A percentile compares a stretch with the other conserved stretches of the same genome.
Conservation (phyloP, 2,888 invertebrate genomes). For the Lasioglossum vierecki region DNA sequence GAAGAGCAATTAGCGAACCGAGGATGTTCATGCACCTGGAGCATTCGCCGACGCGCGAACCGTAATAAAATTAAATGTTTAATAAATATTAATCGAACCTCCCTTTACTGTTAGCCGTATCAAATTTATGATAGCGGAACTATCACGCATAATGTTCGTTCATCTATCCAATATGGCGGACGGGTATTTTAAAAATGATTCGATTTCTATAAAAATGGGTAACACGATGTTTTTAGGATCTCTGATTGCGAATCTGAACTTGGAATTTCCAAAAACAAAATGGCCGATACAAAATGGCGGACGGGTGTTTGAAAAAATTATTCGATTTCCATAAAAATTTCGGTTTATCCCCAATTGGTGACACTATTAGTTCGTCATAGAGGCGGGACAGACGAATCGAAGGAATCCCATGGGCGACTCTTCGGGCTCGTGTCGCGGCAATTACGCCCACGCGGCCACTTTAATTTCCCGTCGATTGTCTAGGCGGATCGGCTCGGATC, state of each 20-base stretch:
- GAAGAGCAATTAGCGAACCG: slow-evolving; percentile 2
- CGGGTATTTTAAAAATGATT: no score
- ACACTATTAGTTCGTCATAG: no score
- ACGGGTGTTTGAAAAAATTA: no score
- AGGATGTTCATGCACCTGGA: background rate
- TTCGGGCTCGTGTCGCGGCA: slow-evolving; percentile 51
- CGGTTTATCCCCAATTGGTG: no score
- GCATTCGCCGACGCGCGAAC: background rate
- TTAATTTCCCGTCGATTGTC: slow-evolving; percentile 68
- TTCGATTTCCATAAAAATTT: no score
- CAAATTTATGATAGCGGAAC: background rate
- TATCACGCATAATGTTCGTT: no score
- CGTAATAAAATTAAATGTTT: background rate
- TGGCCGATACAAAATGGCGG: no score
- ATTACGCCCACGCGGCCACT: slow-evolving; percentile 66
- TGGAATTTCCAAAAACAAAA: no score
- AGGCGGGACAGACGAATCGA: background rate
- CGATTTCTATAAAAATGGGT: no score
- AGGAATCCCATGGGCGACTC: background rate
- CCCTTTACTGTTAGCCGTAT: background rate
- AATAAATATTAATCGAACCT: background rate
- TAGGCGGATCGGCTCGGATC: slow-evolving; percentile 36
- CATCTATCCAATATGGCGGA: no score
- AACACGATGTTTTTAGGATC: no score
- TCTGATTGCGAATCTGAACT: no score